phyloP scores from a whole-genome alignment of 2,888 invertebrate genomes.

The Cantharis rufa region DNA sequence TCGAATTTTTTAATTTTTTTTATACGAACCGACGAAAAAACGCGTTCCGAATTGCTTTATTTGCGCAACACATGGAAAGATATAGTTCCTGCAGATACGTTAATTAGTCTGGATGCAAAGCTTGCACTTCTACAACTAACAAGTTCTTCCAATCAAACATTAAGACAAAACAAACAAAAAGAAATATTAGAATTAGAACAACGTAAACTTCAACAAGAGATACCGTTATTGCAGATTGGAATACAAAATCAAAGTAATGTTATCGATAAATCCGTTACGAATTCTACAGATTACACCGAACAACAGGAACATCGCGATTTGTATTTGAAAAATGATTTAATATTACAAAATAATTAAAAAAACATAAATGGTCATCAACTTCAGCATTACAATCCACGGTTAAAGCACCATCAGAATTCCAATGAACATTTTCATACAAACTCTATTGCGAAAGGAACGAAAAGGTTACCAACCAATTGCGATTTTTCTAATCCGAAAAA shows the following conservation, averaged over 20 bases:
- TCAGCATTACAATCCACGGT: too few relatives aligned
- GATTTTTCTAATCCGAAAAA: neutral
- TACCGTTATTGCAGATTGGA: neutral
- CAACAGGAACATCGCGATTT: too few relatives aligned
- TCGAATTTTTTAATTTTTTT: neutral
- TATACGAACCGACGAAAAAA: neutral
- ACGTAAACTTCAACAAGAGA: neutral
- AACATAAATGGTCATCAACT: too few relatives aligned
- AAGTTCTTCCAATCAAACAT: neutral
- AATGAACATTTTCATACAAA: too few relatives aligned
- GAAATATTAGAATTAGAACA: neutral
- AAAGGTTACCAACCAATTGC: neutral
- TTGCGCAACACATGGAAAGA: neutral
- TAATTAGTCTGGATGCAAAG: neutral
- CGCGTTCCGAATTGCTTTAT: neutral
- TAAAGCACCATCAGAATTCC: too few relatives aligned
- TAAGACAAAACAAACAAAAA: neutral
- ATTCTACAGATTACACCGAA: too few relatives aligned
- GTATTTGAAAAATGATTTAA: too few relatives aligned
- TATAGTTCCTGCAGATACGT: neutral
- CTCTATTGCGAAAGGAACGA: neutral
- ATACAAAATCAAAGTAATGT: neutral
- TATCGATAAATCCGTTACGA: too few relatives aligned
- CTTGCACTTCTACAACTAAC: neutral
- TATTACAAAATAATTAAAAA: too few relatives aligned